A percentile compares a stretch with the other conserved stretches of the same genome.
Evolutionary conservation across 2,888 invertebrate species (phyloP).

Genomic region (Pyrrhosoma nymphula): DNA sequence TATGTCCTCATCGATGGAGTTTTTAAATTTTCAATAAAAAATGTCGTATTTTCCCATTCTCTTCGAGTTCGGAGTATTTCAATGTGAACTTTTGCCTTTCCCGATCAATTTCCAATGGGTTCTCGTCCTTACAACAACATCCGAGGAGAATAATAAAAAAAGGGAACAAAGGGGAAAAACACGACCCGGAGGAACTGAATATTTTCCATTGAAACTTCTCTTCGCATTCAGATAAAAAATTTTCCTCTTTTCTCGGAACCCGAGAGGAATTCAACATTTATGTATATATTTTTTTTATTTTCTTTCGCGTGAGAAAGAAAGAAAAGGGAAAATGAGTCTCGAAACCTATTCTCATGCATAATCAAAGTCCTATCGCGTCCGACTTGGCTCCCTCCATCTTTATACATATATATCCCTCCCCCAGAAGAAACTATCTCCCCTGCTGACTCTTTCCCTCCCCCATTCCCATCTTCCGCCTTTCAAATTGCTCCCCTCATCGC

Average conservation of each 20-base stretch:
- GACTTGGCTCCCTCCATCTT: no score
- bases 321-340: background rate
- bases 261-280: conserved; percentile 28
- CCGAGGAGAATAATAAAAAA: background rate
- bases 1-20: background rate
- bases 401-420: background rate
- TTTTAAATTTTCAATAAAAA: background rate
- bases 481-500: background rate
- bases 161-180: background rate
- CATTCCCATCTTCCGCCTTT: background rate
- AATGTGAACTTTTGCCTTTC: conserved; percentile 1
- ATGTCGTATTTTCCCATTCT: background rate
- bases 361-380: conserved; percentile 25
- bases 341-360: conserved; percentile 39
- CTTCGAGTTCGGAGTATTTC: background rate
- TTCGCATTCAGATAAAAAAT: background rate
- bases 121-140: background rate
- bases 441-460: background rate
- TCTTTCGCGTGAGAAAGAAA: background rate
- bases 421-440: background rate
- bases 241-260: background rate
- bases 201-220: conserved; percentile 5
- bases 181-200: background rate
- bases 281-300: background rate
- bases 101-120: background rate